These are phyloP conservation scores for Cheilosia urbana DNA, from an alignment of 2,888 invertebrate species.

Conservation along the genomic window DNA sequence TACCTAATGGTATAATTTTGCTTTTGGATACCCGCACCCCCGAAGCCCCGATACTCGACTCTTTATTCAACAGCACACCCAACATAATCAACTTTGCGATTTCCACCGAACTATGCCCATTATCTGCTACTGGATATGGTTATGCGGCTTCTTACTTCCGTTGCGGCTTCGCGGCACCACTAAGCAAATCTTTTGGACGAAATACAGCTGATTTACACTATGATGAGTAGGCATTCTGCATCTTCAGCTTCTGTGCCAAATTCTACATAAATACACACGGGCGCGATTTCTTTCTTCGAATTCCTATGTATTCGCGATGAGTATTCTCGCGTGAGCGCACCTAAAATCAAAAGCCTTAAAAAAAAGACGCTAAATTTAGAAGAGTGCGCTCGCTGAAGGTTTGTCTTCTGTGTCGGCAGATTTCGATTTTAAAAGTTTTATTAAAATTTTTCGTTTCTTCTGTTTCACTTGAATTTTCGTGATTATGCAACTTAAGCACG, in stretches of 20 bases:
- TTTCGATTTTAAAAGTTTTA: slow-evolving; percentile 47
- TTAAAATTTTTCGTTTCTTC: slow-evolving; percentile 9
- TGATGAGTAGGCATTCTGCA: not conserved
- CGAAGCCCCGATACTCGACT: not conserved
- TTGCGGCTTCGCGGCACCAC: slow-evolving; percentile 1
- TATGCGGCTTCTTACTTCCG: slow-evolving; percentile 17
- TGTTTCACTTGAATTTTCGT: slow-evolving; percentile 18
- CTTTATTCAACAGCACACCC: not conserved
- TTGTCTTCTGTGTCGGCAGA: slow-evolving; percentile 37
- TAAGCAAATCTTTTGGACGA: not conserved
- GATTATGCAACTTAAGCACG: slow-evolving; percentile 61
- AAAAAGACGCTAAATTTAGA: slow-evolving; percentile 64
- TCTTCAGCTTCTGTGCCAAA: slow-evolving; percentile 8
- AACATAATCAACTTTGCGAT: slow-evolving; percentile 19
- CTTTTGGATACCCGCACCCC: not conserved
- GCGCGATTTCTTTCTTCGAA: not conserved
- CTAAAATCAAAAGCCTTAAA: slow-evolving; percentile 38
- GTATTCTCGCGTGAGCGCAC: not conserved
- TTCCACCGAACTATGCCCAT: slow-evolving; percentile 10
- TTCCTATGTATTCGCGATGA: not conserved
- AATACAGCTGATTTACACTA: slow-evolving; percentile 39
- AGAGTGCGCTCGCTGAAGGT: slow-evolving; percentile 45
- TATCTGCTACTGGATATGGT: not conserved
- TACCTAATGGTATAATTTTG: slow-evolving; percentile 6
- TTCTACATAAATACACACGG: not conserved